Evolutionary conservation across 2,797 vertebrate species (phyloP).

Genomic region (Phalanger gymnotis): DNA sequence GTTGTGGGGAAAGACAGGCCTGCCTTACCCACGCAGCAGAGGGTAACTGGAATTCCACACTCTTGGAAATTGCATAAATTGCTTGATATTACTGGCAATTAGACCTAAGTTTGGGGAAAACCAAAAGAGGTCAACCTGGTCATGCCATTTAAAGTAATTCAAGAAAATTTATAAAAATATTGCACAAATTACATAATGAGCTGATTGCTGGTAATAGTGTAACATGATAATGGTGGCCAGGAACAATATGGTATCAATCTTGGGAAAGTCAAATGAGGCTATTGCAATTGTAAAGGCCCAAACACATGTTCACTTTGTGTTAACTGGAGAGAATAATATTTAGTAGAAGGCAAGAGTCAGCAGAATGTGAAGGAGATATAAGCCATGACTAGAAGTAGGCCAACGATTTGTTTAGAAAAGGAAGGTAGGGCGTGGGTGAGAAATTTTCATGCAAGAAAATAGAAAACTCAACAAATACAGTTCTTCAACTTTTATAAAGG

Average conservation of each 20-base stretch:
- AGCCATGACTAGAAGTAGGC: neutral
- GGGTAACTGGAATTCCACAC: slow-evolving; percentile 25
- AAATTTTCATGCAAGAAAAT: neutral
- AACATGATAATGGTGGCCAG: slow-evolving; percentile 23
- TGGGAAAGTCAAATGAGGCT: neutral
- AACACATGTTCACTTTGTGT: neutral
- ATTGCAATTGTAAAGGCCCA: neutral
- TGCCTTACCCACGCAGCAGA: slow-evolving; percentile 41
- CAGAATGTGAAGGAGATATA: neutral
- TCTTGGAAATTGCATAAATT: slow-evolving; percentile 53
- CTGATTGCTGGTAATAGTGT: slow-evolving; percentile 61
- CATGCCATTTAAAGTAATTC: slow-evolving; percentile 50
- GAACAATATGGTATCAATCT: slow-evolving; percentile 13
- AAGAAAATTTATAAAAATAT: slow-evolving; percentile 52
- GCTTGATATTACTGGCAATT: slow-evolving; percentile 39
- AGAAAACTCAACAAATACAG: neutral
- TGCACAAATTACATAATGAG: slow-evolving; percentile 54
- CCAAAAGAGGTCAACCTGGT: slow-evolving; percentile 39
- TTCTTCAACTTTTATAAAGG: neutral
- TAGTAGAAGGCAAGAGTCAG: slow-evolving; percentile 1
- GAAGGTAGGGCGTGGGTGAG: neutral
- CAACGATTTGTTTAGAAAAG: neutral
- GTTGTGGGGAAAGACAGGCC: slow-evolving; percentile 41
- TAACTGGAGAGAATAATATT: slow-evolving; percentile 1
- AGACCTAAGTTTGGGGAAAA: slow-evolving; percentile 57